phyloP scores from a whole-genome alignment of 2,113 vertebrate species.

The Chunga burmeisteri region DNA sequence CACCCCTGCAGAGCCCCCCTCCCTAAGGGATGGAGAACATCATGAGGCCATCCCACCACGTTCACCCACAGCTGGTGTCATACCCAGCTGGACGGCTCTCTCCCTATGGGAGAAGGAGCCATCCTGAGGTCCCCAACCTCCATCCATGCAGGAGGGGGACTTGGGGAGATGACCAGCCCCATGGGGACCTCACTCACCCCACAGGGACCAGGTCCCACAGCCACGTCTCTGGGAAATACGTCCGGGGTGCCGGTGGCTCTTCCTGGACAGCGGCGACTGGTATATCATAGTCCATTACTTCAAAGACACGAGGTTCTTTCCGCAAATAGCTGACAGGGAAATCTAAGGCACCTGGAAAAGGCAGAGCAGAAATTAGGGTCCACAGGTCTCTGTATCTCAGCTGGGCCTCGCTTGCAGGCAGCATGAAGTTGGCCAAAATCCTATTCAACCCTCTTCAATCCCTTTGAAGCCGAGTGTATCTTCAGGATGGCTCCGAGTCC shows the following conservation, averaged over 20 bases:
- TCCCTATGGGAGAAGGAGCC: neutral
- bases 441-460: neutral
- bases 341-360: neutral
- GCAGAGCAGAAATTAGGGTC: neutral
- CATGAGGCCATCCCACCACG: fast-evolving
- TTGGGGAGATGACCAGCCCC: neutral
- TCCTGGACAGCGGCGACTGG: fast-evolving
- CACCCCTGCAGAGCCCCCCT: neutral
- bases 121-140: neutral
- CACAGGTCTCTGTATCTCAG: neutral
- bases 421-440: neutral
- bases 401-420: neutral
- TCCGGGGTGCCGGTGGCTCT: constrained; percentile 7
- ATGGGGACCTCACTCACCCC: constrained; percentile 69
- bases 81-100: neutral
- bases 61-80: neutral
- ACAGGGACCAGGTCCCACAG: constrained; percentile 79
- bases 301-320: fast-evolving
- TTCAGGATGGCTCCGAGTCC: neutral
- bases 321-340: fast-evolving
- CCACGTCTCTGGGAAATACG: constrained; percentile 82
- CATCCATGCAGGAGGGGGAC: neutral
- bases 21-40: neutral
- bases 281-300: fast-evolving
- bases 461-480: neutral